Evolutionary conservation across 2,797 vertebrate genomes (phyloP), one percentile per base, ranked within the genome.

Genomic region (Oryzias dopingdopingensis): DNA sequence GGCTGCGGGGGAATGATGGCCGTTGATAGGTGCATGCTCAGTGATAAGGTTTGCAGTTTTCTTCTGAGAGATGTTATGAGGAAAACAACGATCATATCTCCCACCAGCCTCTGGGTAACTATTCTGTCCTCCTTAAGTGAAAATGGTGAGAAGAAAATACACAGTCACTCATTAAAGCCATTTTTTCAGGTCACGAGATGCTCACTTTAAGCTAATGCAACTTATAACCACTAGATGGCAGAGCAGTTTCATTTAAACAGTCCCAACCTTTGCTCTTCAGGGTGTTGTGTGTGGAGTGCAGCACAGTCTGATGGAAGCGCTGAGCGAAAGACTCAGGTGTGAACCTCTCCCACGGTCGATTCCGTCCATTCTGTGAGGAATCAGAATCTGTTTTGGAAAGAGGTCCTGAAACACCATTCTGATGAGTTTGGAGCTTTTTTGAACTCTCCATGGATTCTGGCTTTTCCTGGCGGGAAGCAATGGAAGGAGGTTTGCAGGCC

Each of bases 251-350:
- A 60, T 56, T 52, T 61, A 26, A 44, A 44, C 56, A 23, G 15
- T 18, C 18, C 16, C 16, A 47, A 96, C 95, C 94, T 94, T 94
- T 95, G 79, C 92, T 93, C 86, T 95, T 93, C 80, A 93, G 64
- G 0, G 94, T 92, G 75, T 86, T 92, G 85, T 96, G 93, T 0
- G 95, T 96, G 77, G 95, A 95, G 88, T 96, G 94, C 77, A 97
- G 88, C 82, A 96, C 95, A 0, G 95, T 95, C 80, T 95, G 94
- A 0, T 97, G 95, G 85, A 97, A 96, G 82, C 95, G 95, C 62
- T 96, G 95, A 61, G 95, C 94, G 0, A 96, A 96, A 62, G 94
- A 92, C 72, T 96, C 95, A 0, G 94, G 93, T 18, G 93, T 82
- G 77, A 95, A 94, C 43, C 91, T 93, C 24, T 95, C 95, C 93